phyloP scores from a whole-genome alignment of 2,888 invertebrate genomes.

The Ophion ventricosus region DNA sequence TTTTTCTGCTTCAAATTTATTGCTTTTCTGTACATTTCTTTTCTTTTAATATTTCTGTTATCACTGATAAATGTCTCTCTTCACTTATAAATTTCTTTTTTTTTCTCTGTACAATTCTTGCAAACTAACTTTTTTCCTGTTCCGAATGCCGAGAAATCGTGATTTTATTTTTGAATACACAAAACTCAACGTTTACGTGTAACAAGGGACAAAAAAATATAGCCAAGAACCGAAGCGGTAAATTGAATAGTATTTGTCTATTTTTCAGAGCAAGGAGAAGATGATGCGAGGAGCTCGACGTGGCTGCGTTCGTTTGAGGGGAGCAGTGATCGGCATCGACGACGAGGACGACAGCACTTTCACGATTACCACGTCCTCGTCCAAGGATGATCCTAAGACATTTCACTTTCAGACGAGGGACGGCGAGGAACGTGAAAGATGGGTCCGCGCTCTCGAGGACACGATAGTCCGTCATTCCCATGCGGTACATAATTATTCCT shows the following conservation, averaged over 20 bases:
- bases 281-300: conserved; percentile 98
- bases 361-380: conserved; percentile 91
- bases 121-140: not conserved
- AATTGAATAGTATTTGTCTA: not conserved
- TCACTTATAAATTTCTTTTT: too few species aligned
- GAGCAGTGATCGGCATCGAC: conserved; percentile 99
- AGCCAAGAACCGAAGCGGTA: not conserved
- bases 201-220: not conserved
- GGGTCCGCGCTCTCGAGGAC: conserved; percentile 98
- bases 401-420: conserved; percentile 99
- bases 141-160: not conserved
- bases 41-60: too few species aligned
- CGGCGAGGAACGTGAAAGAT: conserved; percentile 96
- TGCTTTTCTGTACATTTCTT: too few species aligned
- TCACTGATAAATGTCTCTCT: too few species aligned
- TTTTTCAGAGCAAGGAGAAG: conserved; percentile 97
- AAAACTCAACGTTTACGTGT: not conserved
- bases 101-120: too few species aligned
- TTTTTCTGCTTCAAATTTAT: too few species aligned
- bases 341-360: conserved; percentile 99
- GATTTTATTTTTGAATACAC: not conserved
- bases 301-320: conserved; percentile 98
- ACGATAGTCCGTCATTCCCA: conserved; percentile 94
- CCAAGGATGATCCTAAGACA: conserved; percentile 96
- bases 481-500: conserved; percentile 82